A percentile compares a stretch with the other conserved stretches of the same genome.
Conservation (phyloP, 2,888 invertebrate genomes). For the Epirrhoe alternata region DNA sequence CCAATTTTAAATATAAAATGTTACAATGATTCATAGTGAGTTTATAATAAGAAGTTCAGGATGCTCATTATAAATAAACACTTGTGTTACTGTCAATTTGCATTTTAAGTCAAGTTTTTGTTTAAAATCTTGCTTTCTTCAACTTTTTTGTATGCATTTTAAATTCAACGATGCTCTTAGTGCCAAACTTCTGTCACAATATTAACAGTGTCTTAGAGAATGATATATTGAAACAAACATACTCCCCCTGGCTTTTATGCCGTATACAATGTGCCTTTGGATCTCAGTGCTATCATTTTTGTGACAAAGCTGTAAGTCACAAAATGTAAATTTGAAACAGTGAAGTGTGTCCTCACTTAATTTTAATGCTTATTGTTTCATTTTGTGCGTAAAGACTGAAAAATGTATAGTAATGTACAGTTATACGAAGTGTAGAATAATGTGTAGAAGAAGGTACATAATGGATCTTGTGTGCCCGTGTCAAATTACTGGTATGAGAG, state of each 20-base stretch:
- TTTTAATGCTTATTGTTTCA: slow-evolving; percentile 57
- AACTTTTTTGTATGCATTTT: slow-evolving; percentile 28
- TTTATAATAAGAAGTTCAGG: slow-evolving; percentile 65
- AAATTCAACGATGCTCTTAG: slow-evolving; percentile 35
- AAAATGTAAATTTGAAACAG: slow-evolving; percentile 43
- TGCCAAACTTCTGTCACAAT: slow-evolving; percentile 46
- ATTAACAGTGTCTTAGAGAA: slow-evolving; percentile 32
- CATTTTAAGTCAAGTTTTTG: slow-evolving; percentile 44
- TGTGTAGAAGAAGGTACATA: slow-evolving; percentile 61
- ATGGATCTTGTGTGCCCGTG: slow-evolving; percentile 61
- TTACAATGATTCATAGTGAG: slow-evolving; percentile 49
- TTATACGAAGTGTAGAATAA: slow-evolving; percentile 68
- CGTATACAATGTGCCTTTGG: slow-evolving; percentile 72
- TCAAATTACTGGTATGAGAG: slow-evolving; percentile 51
- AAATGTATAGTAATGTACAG: slow-evolving; percentile 70
- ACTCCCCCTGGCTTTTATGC: slow-evolving; percentile 54
- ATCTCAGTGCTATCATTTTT: slow-evolving; percentile 52
- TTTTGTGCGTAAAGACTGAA: slow-evolving; percentile 70
- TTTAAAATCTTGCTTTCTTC: slow-evolving; percentile 20
- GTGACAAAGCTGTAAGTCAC: slow-evolving; percentile 59
- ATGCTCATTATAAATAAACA: slow-evolving; percentile 75
- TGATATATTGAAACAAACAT: slow-evolving; percentile 21
- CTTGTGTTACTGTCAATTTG: slow-evolving; percentile 60
- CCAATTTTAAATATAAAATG: slow-evolving; percentile 39
- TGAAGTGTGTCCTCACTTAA: slow-evolving; percentile 44